Evolutionary conservation across 2,797 vertebrate species (phyloP).

Genomic region (Acanthurus lineatus): DNA sequence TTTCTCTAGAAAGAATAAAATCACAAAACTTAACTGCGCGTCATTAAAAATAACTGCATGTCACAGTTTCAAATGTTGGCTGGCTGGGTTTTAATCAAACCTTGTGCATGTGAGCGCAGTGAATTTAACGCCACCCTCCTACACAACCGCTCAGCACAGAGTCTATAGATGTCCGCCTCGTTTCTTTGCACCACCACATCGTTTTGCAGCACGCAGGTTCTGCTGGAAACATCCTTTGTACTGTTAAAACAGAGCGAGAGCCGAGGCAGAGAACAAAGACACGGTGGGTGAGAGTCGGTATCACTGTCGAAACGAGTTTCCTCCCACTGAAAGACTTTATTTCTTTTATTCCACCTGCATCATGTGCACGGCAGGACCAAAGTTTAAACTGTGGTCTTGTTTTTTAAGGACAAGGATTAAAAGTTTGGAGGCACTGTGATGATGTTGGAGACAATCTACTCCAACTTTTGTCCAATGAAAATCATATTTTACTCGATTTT

Average conservation of each 20-base stretch:
- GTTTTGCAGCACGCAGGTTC: constrained; percentile 20
- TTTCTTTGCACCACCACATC: constrained; percentile 17
- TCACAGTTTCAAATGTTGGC: neutral
- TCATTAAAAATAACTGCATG: neutral
- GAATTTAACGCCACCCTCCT: constrained; percentile 27
- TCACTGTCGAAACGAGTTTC: constrained; percentile 8
- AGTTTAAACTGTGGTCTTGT: neutral
- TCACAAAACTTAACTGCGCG: neutral
- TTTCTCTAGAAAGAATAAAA: neutral
- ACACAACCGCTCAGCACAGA: constrained; percentile 25
- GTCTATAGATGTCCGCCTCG: constrained; percentile 41
- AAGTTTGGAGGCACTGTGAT: neutral
- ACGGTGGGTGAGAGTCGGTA: constrained; percentile 17
- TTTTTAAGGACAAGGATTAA: too few species aligned
- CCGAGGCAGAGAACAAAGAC: constrained; percentile 30
- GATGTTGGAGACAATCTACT: neutral
- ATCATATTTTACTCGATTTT: neutral
- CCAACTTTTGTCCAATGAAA: neutral
- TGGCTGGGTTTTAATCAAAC: constrained; percentile 1
- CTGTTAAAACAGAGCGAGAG: constrained; percentile 18
- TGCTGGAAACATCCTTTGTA: constrained; percentile 35
- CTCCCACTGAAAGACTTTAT: neutral
- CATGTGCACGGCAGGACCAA: neutral
- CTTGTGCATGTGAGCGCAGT: neutral
- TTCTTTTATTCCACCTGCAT: constrained; percentile 18